Conservation (phyloP, 2,113 vertebrate species). For the Carassius auratus region DNA sequence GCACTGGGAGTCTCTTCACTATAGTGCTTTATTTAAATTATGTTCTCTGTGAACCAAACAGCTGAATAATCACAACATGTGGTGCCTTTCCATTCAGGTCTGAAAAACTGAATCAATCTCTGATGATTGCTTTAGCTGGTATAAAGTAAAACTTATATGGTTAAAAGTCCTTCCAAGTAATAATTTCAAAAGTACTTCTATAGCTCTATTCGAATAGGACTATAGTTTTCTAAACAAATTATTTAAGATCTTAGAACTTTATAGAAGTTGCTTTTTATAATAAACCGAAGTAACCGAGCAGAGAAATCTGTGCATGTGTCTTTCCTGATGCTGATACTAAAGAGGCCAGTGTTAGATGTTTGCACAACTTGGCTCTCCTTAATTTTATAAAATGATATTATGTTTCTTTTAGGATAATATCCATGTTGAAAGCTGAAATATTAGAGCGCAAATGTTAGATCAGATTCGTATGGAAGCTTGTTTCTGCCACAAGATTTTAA, state of each 20-base stretch:
- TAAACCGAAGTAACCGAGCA: not conserved
- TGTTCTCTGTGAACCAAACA: not conserved
- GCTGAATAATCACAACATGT: constrained; percentile 4
- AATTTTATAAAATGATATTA: not conserved
- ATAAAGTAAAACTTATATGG: not conserved
- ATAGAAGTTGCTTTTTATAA: not conserved
- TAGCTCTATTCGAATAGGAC: not conserved
- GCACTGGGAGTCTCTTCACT: not conserved
- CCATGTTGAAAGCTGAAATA: no score
- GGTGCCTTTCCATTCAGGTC: not conserved
- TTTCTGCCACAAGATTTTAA: no score
- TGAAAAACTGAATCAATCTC: not conserved
- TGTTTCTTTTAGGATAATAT: no score
- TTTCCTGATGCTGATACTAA: not conserved
- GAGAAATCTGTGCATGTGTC: not conserved
- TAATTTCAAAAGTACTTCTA: not conserved
- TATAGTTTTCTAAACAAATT: not conserved
- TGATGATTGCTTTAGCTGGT: not conserved
- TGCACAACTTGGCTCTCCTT: not conserved
- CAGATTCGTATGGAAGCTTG: no score
- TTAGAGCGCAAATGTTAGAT: no score
- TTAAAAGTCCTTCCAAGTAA: not conserved
- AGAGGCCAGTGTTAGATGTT: not conserved
- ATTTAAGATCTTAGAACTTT: not conserved
- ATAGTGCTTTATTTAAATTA: not conserved